Evolutionary conservation across 1,140 invertebrate species (phyloP), one percentile per base, ranked within the genome.

Genomic region (Drosophila nasuta): DNA sequence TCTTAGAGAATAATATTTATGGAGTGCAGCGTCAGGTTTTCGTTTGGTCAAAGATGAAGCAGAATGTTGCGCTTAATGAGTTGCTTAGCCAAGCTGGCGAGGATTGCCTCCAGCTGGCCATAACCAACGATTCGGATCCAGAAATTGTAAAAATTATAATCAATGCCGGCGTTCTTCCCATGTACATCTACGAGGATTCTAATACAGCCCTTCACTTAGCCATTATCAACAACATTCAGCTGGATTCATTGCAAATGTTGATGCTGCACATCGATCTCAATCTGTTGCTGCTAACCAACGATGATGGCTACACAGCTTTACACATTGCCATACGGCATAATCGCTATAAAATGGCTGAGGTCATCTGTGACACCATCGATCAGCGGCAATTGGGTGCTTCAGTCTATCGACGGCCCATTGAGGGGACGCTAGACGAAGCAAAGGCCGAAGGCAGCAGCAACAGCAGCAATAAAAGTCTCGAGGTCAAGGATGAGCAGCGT

Each of bases 281-380:
- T 66, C 56, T 87, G 20, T 20, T 92, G 0, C 51, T 87, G 7
- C 65, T 77, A n/a, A 54, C 59, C 5, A 92, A 92, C 33, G 88
- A 92, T 51, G 91, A 92, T 54, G 91, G 91, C 4, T 91, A 91
- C 38, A 92, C 91, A 4, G 85, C 74, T 1, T 10, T 92, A 3
- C 91, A 92, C 13, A 54, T 92, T 43, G 82, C 85, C 0, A 70
- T 92, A 5, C 75, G 91, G 4, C 52, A 86, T 17, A 83, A 92
- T 74, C 74, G 78, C 28, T 92, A 77, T 48, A 48, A 79, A 25
- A 33, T 79, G 49, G 91, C 88, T 1, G 91, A 92, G 52, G 38
- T 76, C 6, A 90, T 92, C 2, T 56, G 80, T 3, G 81, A 85
- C 56, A 43, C 15, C 10, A 75, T 92, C n/a, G 91, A 92, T 59